Percentiles rank a stretch among this genome's conserved stretches.
Evolutionary conservation across 2,113 vertebrate species (phyloP).

Genomic region (Dunckerocampus dactyliophorus): DNA sequence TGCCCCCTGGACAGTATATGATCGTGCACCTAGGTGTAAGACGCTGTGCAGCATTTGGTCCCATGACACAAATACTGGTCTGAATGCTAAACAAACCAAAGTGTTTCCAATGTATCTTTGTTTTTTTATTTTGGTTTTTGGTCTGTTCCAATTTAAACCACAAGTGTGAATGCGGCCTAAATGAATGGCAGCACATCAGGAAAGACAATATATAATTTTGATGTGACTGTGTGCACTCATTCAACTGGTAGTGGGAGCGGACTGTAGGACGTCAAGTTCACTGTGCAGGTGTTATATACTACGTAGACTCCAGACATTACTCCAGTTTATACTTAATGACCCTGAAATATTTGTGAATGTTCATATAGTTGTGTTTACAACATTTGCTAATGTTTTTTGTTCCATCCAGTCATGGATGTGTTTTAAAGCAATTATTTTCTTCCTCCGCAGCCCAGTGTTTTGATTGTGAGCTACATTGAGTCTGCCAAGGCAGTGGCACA

Average conservation of each 20-base stretch:
- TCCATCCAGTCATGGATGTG: neutral
- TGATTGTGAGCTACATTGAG: slow-evolving; percentile 95
- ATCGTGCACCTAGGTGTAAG: too few relatives aligned
- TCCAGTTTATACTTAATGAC: slow-evolving; percentile 1
- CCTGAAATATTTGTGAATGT: slow-evolving; percentile 1
- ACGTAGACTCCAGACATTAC: neutral
- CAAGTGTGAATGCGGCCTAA: neutral
- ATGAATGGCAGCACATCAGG: neutral
- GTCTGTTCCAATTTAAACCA: too few relatives aligned
- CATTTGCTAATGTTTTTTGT: neutral
- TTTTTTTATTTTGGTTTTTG: too few relatives aligned
- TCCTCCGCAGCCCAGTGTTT: slow-evolving; percentile 85
- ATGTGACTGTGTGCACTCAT: neutral
- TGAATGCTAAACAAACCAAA: too few relatives aligned
- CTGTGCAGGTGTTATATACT: neutral
- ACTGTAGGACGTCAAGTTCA: neutral
- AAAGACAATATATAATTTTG: neutral
- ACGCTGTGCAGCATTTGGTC: too few relatives aligned
- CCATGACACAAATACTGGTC: too few relatives aligned
- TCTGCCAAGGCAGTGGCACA: slow-evolving; percentile 83
- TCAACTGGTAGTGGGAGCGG: neutral
- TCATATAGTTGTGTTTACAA: neutral
- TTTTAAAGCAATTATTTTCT: slow-evolving; percentile 28
- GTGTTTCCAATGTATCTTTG: too few relatives aligned
- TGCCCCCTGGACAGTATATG: too few relatives aligned